Percentiles rank a stretch among this genome's conserved stretches.
phyloP scores from a whole-genome alignment of 2,113 vertebrate species.

The Peromyscus maniculatus region DNA sequence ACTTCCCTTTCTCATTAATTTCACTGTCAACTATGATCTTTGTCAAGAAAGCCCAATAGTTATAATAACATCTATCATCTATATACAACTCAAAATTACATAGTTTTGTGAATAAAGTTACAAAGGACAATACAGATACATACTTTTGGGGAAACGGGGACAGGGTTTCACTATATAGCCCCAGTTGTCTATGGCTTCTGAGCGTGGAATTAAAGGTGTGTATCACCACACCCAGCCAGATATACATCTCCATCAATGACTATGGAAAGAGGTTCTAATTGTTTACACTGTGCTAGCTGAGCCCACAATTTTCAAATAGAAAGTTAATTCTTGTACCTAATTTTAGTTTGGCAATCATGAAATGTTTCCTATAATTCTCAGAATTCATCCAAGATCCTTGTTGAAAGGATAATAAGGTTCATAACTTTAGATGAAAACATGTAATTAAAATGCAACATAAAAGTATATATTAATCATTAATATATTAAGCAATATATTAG shows the following conservation, averaged over 20 bases:
- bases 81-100: constrained; percentile 26
- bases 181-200: not conserved
- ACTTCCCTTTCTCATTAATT: not conserved
- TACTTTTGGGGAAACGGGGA: not conserved
- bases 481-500: not conserved
- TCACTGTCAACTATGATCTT: not conserved
- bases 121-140: constrained; percentile 2
- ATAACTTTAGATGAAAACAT: constrained; percentile 33
- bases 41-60: constrained; percentile 17
- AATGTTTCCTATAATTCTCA: constrained; percentile 51
- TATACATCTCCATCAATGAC: constrained; percentile 26
- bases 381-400: constrained; percentile 42
- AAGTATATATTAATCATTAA: not conserved
- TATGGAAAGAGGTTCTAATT: constrained; percentile 27
- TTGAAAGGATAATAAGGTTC: not conserved
- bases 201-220: not conserved
- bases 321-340: constrained; percentile 41
- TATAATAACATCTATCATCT: constrained; percentile 29
- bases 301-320: constrained; percentile 40
- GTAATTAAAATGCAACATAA: constrained; percentile 40
- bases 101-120: constrained; percentile 44
- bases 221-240: not conserved
- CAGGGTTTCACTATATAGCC: not conserved
- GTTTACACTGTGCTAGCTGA: constrained; percentile 31
- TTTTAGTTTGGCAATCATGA: constrained; percentile 58